Percentiles rank a stretch among this genome's conserved stretches.
These are phyloP conservation scores for Ostrea edulis DNA, from an alignment of 1,140 invertebrate species.

Conservation along the genomic window DNA sequence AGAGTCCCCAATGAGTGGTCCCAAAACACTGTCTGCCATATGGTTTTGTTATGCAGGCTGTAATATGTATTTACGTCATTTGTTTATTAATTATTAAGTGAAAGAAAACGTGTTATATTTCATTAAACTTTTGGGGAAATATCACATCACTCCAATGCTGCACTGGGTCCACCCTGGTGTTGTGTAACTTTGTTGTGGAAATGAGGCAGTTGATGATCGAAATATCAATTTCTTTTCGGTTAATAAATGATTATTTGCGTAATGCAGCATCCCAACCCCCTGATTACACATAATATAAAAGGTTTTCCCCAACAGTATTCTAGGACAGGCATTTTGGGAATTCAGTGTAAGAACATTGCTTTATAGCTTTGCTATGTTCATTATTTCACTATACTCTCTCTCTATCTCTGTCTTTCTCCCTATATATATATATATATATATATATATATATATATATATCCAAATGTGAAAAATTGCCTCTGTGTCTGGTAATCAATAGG, in stretches of 20 bases:
- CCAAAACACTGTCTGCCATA: not conserved
- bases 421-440: no score
- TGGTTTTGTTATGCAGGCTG: not conserved
- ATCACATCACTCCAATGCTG: not conserved
- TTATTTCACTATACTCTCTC: no score
- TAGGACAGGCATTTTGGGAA: not conserved
- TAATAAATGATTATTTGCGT: constrained; percentile 28
- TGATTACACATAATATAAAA: not conserved
- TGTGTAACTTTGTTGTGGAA: constrained; percentile 3
- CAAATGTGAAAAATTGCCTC: no score
- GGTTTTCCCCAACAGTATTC: not conserved
- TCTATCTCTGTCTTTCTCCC: no score
- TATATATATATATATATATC: no score
- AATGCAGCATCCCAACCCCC: not conserved
- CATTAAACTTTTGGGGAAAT: constrained; percentile 16
- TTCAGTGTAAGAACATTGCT: not conserved
- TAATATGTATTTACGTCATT: constrained; percentile 15
- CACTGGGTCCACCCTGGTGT: not conserved
- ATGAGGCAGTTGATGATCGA: not conserved
- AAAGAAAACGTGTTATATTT: constrained; percentile 3
- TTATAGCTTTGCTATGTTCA: not conserved
- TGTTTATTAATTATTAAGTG: constrained; percentile 21
- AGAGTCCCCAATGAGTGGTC: not conserved
- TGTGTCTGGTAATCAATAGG: no score
- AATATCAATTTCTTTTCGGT: constrained; percentile 12